Evolutionary conservation across 2,797 vertebrate genomes (phyloP).

Genomic region (Liasis olivaceus): DNA sequence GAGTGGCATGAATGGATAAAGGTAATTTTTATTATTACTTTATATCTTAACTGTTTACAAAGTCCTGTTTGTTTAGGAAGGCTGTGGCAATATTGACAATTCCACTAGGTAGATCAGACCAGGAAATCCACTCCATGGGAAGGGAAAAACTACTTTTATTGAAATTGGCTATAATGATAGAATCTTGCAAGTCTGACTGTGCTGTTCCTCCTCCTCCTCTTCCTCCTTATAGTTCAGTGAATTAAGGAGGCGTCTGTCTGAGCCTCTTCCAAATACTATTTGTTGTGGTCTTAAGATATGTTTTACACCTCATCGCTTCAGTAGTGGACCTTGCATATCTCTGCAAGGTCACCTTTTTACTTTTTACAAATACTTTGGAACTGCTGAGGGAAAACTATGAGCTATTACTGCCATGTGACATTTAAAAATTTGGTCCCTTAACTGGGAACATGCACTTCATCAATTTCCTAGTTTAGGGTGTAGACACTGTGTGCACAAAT

Average conservation of each 20-base stretch:
- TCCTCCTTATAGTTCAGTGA: not conserved
- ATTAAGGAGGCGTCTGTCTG: not conserved
- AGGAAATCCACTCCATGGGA: not conserved
- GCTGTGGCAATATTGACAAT: not conserved
- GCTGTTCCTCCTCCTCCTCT: not conserved
- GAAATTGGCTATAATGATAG: not conserved
- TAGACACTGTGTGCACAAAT: not conserved
- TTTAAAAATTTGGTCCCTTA: not conserved
- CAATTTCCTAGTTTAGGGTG: not conserved
- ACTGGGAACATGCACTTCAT: not conserved
- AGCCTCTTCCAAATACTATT: not conserved
- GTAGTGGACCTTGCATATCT: not conserved
- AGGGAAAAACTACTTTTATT: not conserved
- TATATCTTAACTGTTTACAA: too few relatives aligned
- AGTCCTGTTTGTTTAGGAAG: not conserved
- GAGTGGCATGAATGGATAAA: not conserved
- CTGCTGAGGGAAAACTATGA: not conserved
- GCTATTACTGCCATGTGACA: not conserved
- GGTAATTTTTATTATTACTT: not conserved
- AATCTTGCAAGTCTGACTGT: not conserved
- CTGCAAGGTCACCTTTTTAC: not conserved
- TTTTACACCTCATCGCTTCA: not conserved
- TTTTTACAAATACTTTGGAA: not conserved
- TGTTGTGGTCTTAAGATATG: not conserved
- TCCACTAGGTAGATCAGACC: not conserved